Base-by-base conservation (phyloP, 2,888 invertebrate genomes). In the Hypselothyrea guttata region DNA sequence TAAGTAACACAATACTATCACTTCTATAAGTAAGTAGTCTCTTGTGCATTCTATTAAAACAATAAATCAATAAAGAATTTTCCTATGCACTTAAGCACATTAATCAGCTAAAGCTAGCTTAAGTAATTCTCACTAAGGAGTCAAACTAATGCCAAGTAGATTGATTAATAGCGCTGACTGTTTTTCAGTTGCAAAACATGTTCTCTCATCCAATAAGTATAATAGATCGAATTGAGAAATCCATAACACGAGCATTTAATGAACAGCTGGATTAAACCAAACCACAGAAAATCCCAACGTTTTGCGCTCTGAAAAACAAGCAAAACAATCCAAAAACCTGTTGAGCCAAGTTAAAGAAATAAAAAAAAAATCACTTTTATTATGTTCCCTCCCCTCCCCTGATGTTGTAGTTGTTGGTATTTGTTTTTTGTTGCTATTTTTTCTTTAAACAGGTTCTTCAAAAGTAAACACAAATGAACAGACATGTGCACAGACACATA, bases 381-480 rank as follows among this genome's bases (percentile, higher is more conserved):
- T 37, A n/a, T 37, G 13, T 12, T 7, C 12, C 2, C 13, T 9
- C 11, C 9, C 9, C 9, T 12, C 7, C 13, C 9, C 2, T 15
- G 35, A 15, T 12, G 35, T 9, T 67, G 61, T 66, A 55, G 11
- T 62, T 47, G 53, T 51, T 40, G 53, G n/a, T n/a, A n/a, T n/a
- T n/a, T n/a, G n/a, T n/a, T n/a, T n/a, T n/a, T 44, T 53, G 42
- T 45, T 45, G 3, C 52, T 53, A 22, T 31, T 55, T 57, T 51
- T 54, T 55, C 42, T 59, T 51, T 53, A 79, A 78, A 83, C 83
- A 34, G 83, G 78, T 83, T 78, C 65, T 57, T 53, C 68, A 47
- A 34, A 56, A 64, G 59, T 41, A 53, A 68, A 59, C 48, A 55
- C n/a, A n/a, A n/a, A n/a, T n/a, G n/a, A 15, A 52, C 30, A 13